Evolutionary conservation across 2,113 vertebrate genomes (phyloP).

Genomic region (Cebidichthys violaceus): DNA sequence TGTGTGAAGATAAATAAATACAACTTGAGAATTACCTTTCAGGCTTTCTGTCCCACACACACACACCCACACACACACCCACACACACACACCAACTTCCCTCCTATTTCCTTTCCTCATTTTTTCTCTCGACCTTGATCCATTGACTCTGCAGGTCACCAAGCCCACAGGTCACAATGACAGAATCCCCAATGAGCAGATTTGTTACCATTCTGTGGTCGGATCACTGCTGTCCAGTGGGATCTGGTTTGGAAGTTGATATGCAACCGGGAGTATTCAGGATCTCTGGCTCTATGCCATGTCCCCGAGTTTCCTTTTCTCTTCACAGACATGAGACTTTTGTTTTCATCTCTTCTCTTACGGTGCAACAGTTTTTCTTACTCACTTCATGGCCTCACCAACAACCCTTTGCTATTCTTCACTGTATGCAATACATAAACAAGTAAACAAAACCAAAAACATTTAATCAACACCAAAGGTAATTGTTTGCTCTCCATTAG

Average conservation of each 20-base stretch:
- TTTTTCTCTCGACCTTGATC: constrained; percentile 67
- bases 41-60: background rate
- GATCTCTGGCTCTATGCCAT: constrained; percentile 69
- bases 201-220: constrained; percentile 75
- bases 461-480: constrained; percentile 6
- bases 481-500: background rate
- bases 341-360: constrained; percentile 27
- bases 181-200: constrained; percentile 71
- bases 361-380: background rate
- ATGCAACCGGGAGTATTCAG: constrained; percentile 73
- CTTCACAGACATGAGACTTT: constrained; percentile 27
- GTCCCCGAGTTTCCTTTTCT: constrained; percentile 64
- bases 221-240: constrained; percentile 77
- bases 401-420: background rate
- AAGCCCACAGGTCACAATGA: constrained; percentile 68
- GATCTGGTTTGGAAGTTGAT: constrained; percentile 78
- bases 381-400: background rate
- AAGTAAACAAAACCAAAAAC: constrained; percentile 6
- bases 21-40: background rate
- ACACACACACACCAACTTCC: background rate
- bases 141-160: constrained; percentile 62
- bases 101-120: constrained; percentile 35
- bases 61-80: background rate
- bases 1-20: background rate
- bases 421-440: constrained; percentile 7